Evolutionary conservation across 2,113 vertebrate species (phyloP).

Genomic region (Stegastes partitus): DNA sequence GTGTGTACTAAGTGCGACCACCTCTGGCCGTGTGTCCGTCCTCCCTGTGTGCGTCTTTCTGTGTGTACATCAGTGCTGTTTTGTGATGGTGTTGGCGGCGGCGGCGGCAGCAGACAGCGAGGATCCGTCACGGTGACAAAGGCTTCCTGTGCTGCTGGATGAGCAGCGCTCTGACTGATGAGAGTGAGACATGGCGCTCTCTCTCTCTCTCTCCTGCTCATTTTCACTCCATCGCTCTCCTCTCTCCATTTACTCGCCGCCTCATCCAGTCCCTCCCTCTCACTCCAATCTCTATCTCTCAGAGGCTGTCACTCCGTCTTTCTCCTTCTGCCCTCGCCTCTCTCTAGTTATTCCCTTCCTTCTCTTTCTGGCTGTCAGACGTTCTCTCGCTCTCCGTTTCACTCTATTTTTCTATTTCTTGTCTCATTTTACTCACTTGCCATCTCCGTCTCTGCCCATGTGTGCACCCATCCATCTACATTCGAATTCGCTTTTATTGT

Average conservation of each 20-base stretch:
- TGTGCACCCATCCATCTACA: conserved; percentile 13
- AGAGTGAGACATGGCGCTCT: conserved; percentile 69
- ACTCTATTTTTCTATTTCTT: conserved; percentile 52
- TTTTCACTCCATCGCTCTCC: conserved; percentile 53
- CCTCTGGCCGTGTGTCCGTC: conserved; percentile 12
- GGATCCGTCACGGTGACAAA: conserved; percentile 79
- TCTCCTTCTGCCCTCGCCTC: conserved; percentile 24
- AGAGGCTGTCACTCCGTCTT: conserved; percentile 47
- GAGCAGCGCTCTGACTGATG: conserved; percentile 82
- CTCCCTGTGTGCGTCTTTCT: conserved; percentile 35
- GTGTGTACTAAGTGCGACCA: conserved; percentile 13
- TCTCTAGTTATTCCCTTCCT: conserved; percentile 51
- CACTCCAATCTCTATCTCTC: conserved; percentile 55
- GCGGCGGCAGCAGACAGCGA: conserved; percentile 63
- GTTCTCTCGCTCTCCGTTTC: conserved; percentile 57
- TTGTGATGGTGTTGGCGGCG: conserved; percentile 64
- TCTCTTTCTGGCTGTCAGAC: conserved; percentile 40
- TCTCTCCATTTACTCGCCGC: conserved; percentile 61
- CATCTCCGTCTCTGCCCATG: conserved; percentile 20
- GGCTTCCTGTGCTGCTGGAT: conserved; percentile 74
- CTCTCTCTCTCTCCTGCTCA: conserved; percentile 47
- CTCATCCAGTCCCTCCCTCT: conserved; percentile 62
- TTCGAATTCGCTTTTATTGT: conserved; percentile 32
- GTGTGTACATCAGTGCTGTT: conserved; percentile 60
- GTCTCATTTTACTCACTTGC: conserved; percentile 48